Conservation (phyloP, 1,140 invertebrate species). For the Phocides pigmalion region DNA sequence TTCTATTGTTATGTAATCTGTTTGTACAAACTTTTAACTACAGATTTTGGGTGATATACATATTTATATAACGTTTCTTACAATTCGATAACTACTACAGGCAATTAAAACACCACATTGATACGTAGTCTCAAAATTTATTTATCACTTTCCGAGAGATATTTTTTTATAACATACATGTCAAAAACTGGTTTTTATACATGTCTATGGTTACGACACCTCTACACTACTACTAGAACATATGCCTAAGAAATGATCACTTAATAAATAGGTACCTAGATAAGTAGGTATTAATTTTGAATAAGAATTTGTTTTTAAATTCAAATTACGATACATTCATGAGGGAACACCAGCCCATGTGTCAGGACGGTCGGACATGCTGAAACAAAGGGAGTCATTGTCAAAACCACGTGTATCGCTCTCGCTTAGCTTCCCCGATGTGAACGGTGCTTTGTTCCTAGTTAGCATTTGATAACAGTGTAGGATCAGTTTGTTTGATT, state of each 20-base stretch:
- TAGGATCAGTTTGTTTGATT: no score
- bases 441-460: neutral
- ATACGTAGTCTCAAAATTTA: no score
- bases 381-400: constrained; percentile 68
- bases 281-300: neutral
- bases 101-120: no score
- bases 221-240: neutral
- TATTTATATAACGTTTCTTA: no score
- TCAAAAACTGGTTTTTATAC: neutral
- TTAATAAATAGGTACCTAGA: constrained; percentile 15
- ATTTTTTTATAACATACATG: no score
- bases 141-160: no score
- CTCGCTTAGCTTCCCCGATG: neutral
- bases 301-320: constrained; percentile 5
- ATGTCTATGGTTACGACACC: neutral
- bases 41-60: no score
- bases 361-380: constrained; percentile 84
- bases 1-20: no score
- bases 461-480: no score
- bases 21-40: no score
- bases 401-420: neutral
- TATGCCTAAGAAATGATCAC: neutral
- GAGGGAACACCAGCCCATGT: constrained; percentile 84
- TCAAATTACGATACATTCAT: constrained; percentile 89
- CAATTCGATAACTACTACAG: no score